Percentiles rank a stretch among this genome's conserved stretches.
Evolutionary conservation across 2,888 invertebrate genomes (phyloP).

Genomic region (Ophioninae sp.): DNA sequence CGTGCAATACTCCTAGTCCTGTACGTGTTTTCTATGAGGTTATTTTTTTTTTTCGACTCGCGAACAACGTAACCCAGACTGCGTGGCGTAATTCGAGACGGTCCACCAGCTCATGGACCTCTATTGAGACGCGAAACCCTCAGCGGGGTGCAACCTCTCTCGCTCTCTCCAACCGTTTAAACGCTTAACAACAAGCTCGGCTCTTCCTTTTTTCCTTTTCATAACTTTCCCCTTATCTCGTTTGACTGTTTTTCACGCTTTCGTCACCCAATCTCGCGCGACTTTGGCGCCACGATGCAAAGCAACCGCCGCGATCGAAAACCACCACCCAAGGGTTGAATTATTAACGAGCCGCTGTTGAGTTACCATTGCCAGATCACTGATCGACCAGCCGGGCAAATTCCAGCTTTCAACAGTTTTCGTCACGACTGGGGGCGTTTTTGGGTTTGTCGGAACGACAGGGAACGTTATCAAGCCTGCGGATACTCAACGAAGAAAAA

Average conservation of each 20-base stretch:
- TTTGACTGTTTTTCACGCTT: constrained; percentile 32
- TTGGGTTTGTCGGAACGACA: constrained; percentile 2
- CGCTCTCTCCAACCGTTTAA: background rate
- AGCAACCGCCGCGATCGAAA: constrained; percentile 24
- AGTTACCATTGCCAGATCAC: constrained; percentile 61
- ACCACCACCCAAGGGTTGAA: constrained; percentile 6
- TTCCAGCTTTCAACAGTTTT: constrained; percentile 22
- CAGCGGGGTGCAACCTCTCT: constrained; percentile 54
- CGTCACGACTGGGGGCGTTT: background rate
- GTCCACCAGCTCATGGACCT: constrained; percentile 48
- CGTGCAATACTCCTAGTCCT: background rate
- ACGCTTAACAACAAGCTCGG: constrained; percentile 40
- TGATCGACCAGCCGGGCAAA: constrained; percentile 8
- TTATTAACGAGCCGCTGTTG: constrained; percentile 63
- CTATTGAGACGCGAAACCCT: constrained; percentile 28
- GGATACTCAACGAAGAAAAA: background rate
- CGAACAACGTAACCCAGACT: constrained; percentile 75
- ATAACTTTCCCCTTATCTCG: constrained; percentile 23
- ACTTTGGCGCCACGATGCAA: constrained; percentile 66
- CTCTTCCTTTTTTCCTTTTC: constrained; percentile 30
- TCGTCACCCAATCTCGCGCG: constrained; percentile 41
- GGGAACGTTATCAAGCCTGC: background rate
- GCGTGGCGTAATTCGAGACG: constrained; percentile 74
- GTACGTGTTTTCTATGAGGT: constrained; percentile 4
- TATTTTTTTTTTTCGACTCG: constrained; percentile 65